Conservation (phyloP, 2,113 vertebrate species). For the Strix aluco region DNA sequence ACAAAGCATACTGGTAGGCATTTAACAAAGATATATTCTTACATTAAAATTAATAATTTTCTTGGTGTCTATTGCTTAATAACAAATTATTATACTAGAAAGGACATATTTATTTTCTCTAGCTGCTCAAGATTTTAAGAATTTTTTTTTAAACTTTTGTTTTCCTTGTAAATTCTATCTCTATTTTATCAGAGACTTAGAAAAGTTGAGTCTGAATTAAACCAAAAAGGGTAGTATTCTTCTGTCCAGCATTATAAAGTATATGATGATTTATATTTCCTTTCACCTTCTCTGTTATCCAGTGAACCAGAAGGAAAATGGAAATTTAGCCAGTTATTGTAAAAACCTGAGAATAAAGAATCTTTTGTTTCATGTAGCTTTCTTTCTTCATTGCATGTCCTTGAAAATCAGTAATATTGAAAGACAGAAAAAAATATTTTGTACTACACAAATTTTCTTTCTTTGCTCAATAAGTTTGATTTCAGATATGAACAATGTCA, state of each 20-base stretch:
- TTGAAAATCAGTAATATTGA: background rate
- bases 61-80: background rate
- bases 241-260: background rate
- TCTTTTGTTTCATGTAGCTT: background rate
- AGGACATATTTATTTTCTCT: background rate
- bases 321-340: background rate
- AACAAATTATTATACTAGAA: background rate
- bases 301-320: background rate
- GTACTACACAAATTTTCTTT: background rate
- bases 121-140: background rate
- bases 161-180: background rate
- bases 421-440: background rate
- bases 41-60: background rate
- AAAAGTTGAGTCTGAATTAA: background rate
- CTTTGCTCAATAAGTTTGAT: background rate
- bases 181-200: background rate
- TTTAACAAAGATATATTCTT: background rate
- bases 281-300: background rate
- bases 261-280: background rate
- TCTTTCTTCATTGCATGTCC: background rate
- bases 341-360: background rate
- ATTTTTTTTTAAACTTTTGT: accelerated
- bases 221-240: background rate
- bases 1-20: background rate
- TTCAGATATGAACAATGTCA: background rate